Evolutionary conservation across 2,113 vertebrate species (phyloP).

Genomic region (Dromiciops gliroides): DNA sequence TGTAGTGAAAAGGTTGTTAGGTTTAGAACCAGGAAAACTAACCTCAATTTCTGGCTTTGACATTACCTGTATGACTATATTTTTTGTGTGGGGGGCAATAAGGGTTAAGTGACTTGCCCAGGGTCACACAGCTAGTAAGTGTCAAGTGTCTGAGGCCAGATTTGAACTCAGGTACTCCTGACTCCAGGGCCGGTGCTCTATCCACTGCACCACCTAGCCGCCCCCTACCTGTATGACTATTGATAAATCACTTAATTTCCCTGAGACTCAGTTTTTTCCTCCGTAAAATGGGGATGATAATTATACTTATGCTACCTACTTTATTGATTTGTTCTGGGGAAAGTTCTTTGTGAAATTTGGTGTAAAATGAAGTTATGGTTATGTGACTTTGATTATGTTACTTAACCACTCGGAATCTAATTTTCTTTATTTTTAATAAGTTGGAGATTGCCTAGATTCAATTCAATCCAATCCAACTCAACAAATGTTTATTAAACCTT

Average conservation of each 20-base stretch:
- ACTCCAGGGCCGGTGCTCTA: no score
- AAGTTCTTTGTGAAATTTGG: no score
- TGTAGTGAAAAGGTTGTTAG: no score
- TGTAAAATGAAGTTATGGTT: not conserved
- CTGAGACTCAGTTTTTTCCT: not conserved
- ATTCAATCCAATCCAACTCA: not conserved
- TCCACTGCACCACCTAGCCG: no score
- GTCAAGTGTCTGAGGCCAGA: no score
- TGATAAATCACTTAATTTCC: not conserved
- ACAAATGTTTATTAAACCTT: not conserved
- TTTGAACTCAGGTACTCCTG: no score
- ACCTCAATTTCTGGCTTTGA: not conserved
- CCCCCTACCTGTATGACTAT: not conserved
- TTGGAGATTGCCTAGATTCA: not conserved
- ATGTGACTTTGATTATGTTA: not conserved
- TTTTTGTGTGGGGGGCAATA: no score
- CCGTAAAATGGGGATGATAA: not conserved
- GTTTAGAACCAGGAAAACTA: not conserved
- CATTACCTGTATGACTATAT: not conserved
- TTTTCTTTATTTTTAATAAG: not conserved
- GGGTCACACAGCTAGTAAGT: no score
- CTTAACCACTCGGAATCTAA: not conserved
- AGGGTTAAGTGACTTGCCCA: no score
- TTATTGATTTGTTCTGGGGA: not conserved
- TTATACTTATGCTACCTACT: not conserved